phyloP scores from a whole-genome alignment of 2,888 invertebrate species.

The Ophraella communa region DNA sequence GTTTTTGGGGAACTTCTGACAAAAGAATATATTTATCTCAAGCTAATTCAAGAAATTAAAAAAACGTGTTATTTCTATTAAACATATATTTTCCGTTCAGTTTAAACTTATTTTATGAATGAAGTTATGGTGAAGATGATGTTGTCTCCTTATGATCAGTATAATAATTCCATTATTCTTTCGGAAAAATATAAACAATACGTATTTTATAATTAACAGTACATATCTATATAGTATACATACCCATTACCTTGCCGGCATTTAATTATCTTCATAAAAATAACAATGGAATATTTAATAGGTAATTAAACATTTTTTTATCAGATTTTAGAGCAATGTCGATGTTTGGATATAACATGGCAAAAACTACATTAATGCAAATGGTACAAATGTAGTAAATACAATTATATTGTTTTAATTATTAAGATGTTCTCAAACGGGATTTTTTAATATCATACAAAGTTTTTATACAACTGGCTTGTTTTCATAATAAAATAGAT shows the following conservation, averaged over 20 bases:
- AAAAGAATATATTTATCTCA: too few relatives aligned
- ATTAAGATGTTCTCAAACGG: too few relatives aligned
- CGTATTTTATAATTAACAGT: too few relatives aligned
- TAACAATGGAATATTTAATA: conserved; percentile 32
- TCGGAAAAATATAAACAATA: neutral
- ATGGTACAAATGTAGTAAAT: conserved; percentile 34
- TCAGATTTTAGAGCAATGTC: conserved; percentile 37
- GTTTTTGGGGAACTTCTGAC: too few relatives aligned
- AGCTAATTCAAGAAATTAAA: too few relatives aligned
- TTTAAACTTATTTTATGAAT: neutral
- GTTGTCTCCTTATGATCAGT: neutral
- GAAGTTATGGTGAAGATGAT: neutral
- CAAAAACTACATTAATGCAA: conserved; percentile 33
- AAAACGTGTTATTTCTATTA: too few relatives aligned
- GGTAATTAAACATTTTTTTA: conserved; percentile 38
- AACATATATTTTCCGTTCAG: too few relatives aligned
- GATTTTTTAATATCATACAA: too few relatives aligned
- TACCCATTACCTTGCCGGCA: conserved; percentile 30
- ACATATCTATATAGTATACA: conserved; percentile 12
- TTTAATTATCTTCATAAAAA: conserved; percentile 27
- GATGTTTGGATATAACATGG: conserved; percentile 34
- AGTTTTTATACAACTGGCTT: too few relatives aligned
- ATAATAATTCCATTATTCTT: neutral
- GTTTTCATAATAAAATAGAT: too few relatives aligned
- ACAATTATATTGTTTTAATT: neutral